Evolutionary conservation across 2,888 invertebrate genomes (phyloP).

Genomic region (Hymenopus coronatus): DNA sequence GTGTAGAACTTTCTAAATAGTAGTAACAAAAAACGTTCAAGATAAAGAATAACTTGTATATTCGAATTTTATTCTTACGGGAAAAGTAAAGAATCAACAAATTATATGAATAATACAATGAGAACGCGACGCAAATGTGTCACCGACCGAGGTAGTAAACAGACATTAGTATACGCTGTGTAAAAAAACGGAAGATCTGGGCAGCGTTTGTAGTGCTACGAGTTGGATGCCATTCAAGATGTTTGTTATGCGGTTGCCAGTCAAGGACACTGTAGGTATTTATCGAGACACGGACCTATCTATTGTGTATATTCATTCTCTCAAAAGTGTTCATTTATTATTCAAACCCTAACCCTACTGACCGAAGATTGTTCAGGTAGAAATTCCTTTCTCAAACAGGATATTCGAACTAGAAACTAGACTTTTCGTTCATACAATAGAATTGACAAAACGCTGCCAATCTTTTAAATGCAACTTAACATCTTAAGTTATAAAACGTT

Average conservation of each 20-base stretch:
- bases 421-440: too few species aligned
- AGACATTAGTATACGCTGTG: background rate
- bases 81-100: background rate
- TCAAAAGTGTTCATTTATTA: background rate
- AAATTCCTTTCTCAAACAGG: background rate
- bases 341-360: background rate
- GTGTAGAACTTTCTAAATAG: too few species aligned
- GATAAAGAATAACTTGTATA: too few species aligned
- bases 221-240: background rate
- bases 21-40: too few species aligned
- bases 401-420: too few species aligned
- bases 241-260: background rate
- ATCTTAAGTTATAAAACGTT: too few species aligned
- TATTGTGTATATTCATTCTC: background rate
- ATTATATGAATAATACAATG: too few species aligned
- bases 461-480: too few species aligned
- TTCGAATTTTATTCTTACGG: background rate
- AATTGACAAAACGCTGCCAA: too few species aligned
- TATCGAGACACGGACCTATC: background rate
- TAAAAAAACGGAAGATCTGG: background rate
- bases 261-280: background rate
- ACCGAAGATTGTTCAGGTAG: background rate
- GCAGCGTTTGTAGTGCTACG: background rate
- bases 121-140: background rate
- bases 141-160: background rate